Evolutionary conservation across 2,888 invertebrate species (phyloP), one percentile per base, ranked within the genome.

Genomic region (Plebejus melissa): DNA sequence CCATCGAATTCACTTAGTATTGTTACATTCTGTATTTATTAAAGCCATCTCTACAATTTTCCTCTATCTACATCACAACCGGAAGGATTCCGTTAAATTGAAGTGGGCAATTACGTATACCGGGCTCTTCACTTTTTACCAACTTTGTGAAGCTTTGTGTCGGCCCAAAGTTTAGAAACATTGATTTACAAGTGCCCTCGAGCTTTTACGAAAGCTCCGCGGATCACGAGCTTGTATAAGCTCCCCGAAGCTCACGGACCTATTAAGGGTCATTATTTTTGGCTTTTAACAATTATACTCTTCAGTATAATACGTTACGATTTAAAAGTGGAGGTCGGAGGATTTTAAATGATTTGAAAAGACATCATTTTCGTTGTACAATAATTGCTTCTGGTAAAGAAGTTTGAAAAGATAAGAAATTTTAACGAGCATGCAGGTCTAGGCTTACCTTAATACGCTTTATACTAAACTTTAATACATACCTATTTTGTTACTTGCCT

Each of bases 41-140:
- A 7, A 46, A 50, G 75, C 7, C 75, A 32, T 7, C 36, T 78
- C 79, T 79, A 78, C 3, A 46, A 46, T 3, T 0, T 83, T 81
- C 72, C 0, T 75, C 83, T 22, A 77, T 83, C 89, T 88, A 81
- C 78, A 77, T 54, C 16, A 60, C 13, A 82, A 87, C 87, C 87
- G 88, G 87, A 89, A 87, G 88, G 88, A 84, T 84, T 87, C 88
- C 86, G 85, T 88, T 86, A 87, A 88, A 89, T 84, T 89, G 85
- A 90, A 93, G 90, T 88, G 88, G 90, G 88, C 90, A 91, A 93
- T 93, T 93, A 91, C 83, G 82, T 80, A 83, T 86, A 84, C 87
- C 86, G 84, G 83, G 83, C 85, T 84, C 85, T 84, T 85, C 84
- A 84, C 84, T 82, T 86, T 84, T 85, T 84, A 79, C 82, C 79